Conservation (phyloP, 2,797 vertebrate species). For the Chrysocyon brachyurus region DNA sequence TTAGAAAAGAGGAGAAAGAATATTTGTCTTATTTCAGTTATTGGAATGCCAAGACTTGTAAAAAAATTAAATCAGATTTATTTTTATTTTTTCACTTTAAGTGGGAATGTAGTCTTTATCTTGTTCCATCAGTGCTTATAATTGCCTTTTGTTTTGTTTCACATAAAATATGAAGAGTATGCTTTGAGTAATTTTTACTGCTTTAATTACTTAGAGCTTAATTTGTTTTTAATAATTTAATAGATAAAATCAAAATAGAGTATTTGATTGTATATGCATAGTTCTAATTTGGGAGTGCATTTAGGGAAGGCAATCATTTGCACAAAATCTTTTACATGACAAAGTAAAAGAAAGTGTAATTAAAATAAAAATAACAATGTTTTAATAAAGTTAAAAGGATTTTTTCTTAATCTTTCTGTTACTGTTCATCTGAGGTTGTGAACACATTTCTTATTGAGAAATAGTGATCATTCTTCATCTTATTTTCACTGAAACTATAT, state of each 20-base stretch:
- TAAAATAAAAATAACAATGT: not conserved
- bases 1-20: constrained; percentile 66
- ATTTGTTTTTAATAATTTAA: constrained; percentile 81
- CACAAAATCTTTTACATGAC: constrained; percentile 53
- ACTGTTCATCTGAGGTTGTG: not conserved
- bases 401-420: not conserved
- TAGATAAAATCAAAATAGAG: constrained; percentile 45
- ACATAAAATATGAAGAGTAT: constrained; percentile 77
- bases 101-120: constrained; percentile 78
- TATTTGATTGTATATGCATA: constrained; percentile 28
- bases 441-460: constrained; percentile 31
- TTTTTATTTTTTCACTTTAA: constrained; percentile 77
- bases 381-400: constrained; percentile 5
- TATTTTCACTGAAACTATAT: constrained; percentile 13
- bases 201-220: constrained; percentile 65
- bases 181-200: not conserved
- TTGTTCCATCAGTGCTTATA: constrained; percentile 67
- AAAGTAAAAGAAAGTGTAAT: constrained; percentile 57
- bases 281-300: constrained; percentile 22
- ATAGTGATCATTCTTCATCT: constrained; percentile 1
- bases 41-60: constrained; percentile 61
- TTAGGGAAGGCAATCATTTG: constrained; percentile 49
- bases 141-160: constrained; percentile 73
- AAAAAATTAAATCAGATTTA: constrained; percentile 73
- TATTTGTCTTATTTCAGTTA: constrained; percentile 81